Evolutionary conservation across 1,140 invertebrate genomes (phyloP).

Genomic region (Stenopsyche tienmushanensis): DNA sequence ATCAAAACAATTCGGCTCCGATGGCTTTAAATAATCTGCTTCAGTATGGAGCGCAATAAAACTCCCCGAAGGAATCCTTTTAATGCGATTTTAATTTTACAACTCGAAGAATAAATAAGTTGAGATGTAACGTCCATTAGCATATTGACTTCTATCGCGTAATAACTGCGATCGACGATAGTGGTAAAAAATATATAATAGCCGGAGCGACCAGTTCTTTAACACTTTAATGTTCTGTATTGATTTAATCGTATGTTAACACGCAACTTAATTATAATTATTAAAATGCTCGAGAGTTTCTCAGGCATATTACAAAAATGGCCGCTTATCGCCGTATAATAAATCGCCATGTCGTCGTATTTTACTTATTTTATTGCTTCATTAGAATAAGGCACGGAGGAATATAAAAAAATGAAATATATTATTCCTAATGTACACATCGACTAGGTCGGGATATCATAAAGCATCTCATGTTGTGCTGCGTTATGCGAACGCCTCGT

Average conservation of each 20-base stretch:
- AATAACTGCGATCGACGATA: constrained; percentile 15
- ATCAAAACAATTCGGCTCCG: no score
- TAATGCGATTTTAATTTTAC: constrained; percentile 19
- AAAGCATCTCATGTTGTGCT: no score
- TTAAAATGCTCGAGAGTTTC: constrained; percentile 23
- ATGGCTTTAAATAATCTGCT: no score
- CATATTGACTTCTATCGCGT: constrained; percentile 15
- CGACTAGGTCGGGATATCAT: no score
- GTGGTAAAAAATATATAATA: no score
- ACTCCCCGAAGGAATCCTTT: no score
- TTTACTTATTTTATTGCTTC: constrained; percentile 1
- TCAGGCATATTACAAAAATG: constrained; percentile 1
- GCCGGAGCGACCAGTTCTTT: constrained; percentile 6
- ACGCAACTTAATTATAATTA: constrained; percentile 22
- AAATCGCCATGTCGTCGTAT: neutral
- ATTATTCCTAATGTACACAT: no score
- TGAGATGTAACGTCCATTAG: constrained; percentile 5
- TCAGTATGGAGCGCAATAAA: no score
- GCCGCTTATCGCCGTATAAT: constrained; percentile 7
- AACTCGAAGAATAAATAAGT: no score
- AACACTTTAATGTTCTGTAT: constrained; percentile 18
- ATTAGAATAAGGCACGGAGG: no score
- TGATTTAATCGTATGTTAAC: constrained; percentile 26
- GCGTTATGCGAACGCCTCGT: no score
- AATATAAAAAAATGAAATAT: no score